Evolutionary conservation across 92 coral and sea anemone genomes (phyloP), one percentile per base, ranked within the genome.

Genomic region (Chrysogorgia sp.): DNA sequence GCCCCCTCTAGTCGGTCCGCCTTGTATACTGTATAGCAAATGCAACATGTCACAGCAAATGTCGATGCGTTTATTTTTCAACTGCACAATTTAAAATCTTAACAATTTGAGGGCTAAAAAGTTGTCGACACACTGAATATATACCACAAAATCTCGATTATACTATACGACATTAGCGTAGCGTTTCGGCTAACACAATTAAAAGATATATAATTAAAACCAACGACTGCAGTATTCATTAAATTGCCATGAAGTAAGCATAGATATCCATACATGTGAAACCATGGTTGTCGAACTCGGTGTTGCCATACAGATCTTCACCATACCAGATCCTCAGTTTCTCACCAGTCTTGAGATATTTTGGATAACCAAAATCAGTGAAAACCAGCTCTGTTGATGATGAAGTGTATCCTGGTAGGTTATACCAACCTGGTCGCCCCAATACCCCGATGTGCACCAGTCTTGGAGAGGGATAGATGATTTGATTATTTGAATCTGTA

Each of bases 281-380:
- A 0, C 77, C 77, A 23, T 71, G 62, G 45, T 71, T 71, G 45
- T 71, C 63, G 19, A 5, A 10, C n/a, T 71, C 77, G 10, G 61
- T 48, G 33, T 0, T 0, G 20, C 24, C 62, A 4, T 2, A 0
- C 10, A 47, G 58, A 52, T 71, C 77, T 52, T 71, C 77, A 2
- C 62, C 63, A 22, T 71, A 71, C 77, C 77, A 71, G n/a, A 71
- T 4, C 34, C 62, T 71, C 24, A 71, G 2, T 52, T 48, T 71
- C 0, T 23, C 34, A 28, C 77, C 62, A 17, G 19, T 50, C 47
- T 71, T 48, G 62, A 71, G 57, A n/a, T 26, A 71, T 15, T 48
- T 33, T 8, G 77, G 77, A 19, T 53, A 9, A n/a, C 77, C 15
- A 22, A 52, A 30, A 22, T 71, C 77, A 47, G 63, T 14, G 32